These are phyloP conservation scores for Sebastes dallii DNA, from an alignment of 2,797 vertebrate genomes.

Conservation along the genomic window DNA sequence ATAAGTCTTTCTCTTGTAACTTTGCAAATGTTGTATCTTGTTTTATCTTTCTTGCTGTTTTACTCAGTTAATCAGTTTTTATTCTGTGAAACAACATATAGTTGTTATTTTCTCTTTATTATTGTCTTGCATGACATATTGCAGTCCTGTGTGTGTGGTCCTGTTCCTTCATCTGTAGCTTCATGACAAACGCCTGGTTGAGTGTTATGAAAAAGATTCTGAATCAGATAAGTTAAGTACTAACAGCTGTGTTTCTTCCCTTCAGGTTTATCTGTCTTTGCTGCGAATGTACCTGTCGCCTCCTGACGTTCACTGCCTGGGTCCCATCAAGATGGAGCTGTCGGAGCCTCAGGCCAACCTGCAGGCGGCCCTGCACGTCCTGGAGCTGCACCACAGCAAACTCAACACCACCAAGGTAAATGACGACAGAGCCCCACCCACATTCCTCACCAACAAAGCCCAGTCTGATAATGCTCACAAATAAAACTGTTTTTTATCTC, in stretches of 20 bases:
- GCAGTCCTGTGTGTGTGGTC: not conserved
- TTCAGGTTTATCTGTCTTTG: constrained; percentile 95
- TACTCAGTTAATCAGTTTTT: not conserved
- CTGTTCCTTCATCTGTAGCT: not conserved
- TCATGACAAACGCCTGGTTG: not conserved
- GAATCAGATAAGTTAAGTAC: too few species aligned
- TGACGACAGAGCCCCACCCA: not conserved
- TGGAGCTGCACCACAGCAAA: constrained; percentile 96
- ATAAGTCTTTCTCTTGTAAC: not conserved
- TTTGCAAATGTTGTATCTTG: too few species aligned
- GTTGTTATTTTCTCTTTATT: not conserved
- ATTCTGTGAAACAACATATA: not conserved
- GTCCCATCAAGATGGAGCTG: constrained; percentile 96
- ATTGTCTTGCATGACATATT: not conserved
- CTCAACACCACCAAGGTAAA: constrained; percentile 96
- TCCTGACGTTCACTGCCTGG: constrained; percentile 94
- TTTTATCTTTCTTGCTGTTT: not conserved
- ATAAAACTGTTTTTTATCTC: not conserved
- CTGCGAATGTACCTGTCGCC: constrained; percentile 98
- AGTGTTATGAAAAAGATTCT: not conserved
- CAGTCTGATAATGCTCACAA: not conserved
- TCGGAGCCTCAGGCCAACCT: constrained; percentile 93
- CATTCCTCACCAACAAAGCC: not conserved
- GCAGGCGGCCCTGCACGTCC: constrained; percentile 91
- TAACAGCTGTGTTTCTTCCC: not conserved